Conservation (phyloP, 1,140 invertebrate species). For the Parapsyche elsis region DNA sequence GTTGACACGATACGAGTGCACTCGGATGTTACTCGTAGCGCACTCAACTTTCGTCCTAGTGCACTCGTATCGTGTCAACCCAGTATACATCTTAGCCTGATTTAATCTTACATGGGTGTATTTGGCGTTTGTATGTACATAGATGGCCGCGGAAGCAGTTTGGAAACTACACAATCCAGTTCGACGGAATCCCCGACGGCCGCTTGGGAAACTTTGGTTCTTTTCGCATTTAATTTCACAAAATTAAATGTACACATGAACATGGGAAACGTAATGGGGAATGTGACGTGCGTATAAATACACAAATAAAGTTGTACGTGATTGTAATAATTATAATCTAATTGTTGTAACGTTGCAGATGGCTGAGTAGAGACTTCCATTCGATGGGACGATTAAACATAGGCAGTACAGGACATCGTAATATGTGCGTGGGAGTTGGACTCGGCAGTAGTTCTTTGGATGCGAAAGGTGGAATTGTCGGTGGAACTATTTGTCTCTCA, state of each 20-base stretch:
- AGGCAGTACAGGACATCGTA: conserved; percentile 93
- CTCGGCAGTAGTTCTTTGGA: conserved; percentile 91
- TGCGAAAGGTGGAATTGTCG: conserved; percentile 95
- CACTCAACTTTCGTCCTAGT: no score
- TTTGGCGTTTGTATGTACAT: no score
- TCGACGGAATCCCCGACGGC: conserved; percentile 67
- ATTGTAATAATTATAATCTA: no score
- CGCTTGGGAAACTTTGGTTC: conserved; percentile 94
- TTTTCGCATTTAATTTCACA: conserved; percentile 96
- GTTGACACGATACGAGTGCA: no score
- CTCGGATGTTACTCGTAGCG: no score
- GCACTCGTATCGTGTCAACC: no score
- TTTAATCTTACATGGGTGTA: no score
- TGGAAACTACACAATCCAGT: conserved; percentile 59
- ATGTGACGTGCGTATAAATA: conserved; percentile 77
- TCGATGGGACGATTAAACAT: conserved; percentile 92
- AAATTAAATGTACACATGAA: conserved; percentile 97
- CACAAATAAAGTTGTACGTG: neutral
- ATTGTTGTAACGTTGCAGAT: conserved; percentile 70
- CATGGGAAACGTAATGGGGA: conserved; percentile 99
- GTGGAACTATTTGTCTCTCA: conserved; percentile 91
- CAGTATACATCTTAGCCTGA: no score
- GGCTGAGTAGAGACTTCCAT: conserved; percentile 91
- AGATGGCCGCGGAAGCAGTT: conserved; percentile 64
- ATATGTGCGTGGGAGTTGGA: conserved; percentile 89